Percentiles rank a stretch among this genome's conserved stretches.
Conservation (phyloP, 2,797 vertebrate genomes). For the Heliangelus exortis region DNA sequence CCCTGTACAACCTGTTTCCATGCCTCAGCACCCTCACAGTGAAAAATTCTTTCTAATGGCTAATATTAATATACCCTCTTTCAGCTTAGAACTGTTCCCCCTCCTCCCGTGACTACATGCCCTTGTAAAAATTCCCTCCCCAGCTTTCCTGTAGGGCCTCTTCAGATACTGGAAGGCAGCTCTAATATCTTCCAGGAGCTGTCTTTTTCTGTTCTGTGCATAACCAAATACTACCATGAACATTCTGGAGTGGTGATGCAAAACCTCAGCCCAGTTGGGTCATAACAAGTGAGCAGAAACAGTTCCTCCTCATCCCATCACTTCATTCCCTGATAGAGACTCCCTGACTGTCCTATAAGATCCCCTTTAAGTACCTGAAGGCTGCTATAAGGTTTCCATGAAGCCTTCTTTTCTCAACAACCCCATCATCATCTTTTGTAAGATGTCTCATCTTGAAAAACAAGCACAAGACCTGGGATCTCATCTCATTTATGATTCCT, state of each 20-base stretch:
- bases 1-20: background rate
- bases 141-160: too few species aligned
- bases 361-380: background rate
- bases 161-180: too few species aligned
- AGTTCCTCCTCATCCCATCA: background rate
- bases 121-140: too few species aligned
- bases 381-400: background rate
- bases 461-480: background rate
- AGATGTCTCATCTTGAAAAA: background rate
- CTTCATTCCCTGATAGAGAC: background rate
- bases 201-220: too few species aligned
- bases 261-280: too few species aligned
- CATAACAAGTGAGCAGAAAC: too few species aligned
- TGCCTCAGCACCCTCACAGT: background rate
- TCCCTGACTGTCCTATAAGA: background rate
- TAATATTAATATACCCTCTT: background rate
- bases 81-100: background rate
- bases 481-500: background rate
- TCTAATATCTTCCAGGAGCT: too few species aligned
- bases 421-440: background rate
- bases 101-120: too few species aligned
- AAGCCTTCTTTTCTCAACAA: background rate
- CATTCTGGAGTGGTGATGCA: too few species aligned
- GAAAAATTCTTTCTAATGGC: background rate
- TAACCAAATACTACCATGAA: too few species aligned